Evolutionary conservation across 2,888 invertebrate species (phyloP).

Genomic region (Lordiphosa fenestrarum): DNA sequence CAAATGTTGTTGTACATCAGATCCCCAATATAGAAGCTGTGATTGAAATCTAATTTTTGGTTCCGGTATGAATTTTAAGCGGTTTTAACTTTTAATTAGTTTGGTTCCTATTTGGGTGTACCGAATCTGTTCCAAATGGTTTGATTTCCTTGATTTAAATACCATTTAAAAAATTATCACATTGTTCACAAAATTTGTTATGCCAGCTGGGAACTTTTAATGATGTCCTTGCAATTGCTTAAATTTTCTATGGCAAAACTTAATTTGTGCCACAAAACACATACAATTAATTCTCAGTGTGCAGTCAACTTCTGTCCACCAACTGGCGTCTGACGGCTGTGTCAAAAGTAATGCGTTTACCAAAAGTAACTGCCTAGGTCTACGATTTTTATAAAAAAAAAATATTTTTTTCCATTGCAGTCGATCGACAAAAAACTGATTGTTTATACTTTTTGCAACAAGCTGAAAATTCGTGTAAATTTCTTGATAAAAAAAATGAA

Average conservation of each 20-base stretch:
- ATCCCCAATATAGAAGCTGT: too few relatives aligned
- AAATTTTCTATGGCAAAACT: background rate
- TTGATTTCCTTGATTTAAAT: too few relatives aligned
- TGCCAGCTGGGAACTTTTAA: too few relatives aligned
- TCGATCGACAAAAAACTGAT: conserved; percentile 46
- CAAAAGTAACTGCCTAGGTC: conserved; percentile 27
- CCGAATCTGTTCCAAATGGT: too few relatives aligned
- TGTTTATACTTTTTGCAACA: conserved; percentile 62
- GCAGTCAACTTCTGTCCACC: conserved; percentile 15
- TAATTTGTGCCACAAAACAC: background rate
- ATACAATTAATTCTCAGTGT: conserved; percentile 19
- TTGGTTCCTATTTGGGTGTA: too few relatives aligned
- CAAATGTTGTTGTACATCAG: too few relatives aligned
- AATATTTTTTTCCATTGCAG: too few relatives aligned
- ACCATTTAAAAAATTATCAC: too few relatives aligned
- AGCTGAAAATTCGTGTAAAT: conserved; percentile 73
- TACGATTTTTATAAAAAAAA: conserved; percentile 10
- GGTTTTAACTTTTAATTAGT: too few relatives aligned
- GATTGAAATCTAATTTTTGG: too few relatives aligned
- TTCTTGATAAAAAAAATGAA: conserved; percentile 56
- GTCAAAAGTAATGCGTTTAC: conserved; percentile 45
- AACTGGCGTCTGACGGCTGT: conserved; percentile 65
- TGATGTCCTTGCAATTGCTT: background rate
- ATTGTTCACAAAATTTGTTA: too few relatives aligned
- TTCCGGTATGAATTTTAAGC: too few relatives aligned